Percentiles rank a stretch among this genome's conserved stretches.
Evolutionary conservation across 2,888 invertebrate species (phyloP).

Genomic region (Caenorhabditis macrosperma): DNA sequence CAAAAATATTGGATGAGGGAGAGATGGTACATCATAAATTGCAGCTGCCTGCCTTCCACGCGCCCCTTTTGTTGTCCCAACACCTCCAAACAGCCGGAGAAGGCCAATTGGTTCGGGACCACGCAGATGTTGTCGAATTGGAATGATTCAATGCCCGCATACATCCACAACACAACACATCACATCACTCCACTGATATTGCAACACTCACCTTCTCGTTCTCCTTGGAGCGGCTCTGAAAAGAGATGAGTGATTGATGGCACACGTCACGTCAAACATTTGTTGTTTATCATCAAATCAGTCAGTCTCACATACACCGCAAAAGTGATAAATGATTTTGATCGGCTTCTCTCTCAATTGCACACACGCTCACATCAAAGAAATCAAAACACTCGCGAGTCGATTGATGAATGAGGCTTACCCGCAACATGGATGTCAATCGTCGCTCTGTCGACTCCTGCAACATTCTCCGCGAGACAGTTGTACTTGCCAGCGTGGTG

Average conservation of each 20-base stretch:
- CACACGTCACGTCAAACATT: constrained; percentile 40
- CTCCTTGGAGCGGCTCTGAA: constrained; percentile 52
- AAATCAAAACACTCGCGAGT: constrained; percentile 5
- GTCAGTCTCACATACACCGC: constrained; percentile 17
- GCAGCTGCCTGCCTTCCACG: constrained; percentile 43
- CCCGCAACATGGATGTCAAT: constrained; percentile 66
- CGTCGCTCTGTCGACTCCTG: constrained; percentile 49
- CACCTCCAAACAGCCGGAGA: too few relatives aligned
- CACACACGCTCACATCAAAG: background rate
- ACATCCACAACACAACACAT: constrained; percentile 38
- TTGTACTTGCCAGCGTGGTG: constrained; percentile 65
- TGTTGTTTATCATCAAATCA: constrained; percentile 22
- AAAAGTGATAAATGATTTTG: constrained; percentile 37
- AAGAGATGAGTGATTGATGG: constrained; percentile 32
- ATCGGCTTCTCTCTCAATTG: background rate
- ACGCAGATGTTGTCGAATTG: constrained; percentile 43
- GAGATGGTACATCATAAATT: constrained; percentile 44
- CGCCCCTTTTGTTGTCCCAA: constrained; percentile 44
- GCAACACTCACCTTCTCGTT: constrained; percentile 52
- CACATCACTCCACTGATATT: constrained; percentile 3
- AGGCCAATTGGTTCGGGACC: constrained; percentile 26
- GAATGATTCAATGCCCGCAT: background rate
- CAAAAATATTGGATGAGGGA: constrained; percentile 52
- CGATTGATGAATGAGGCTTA: too few relatives aligned
- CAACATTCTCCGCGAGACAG: constrained; percentile 61